phyloP scores from a whole-genome alignment of 2,888 invertebrate genomes.

The Cephus rjabovi region DNA sequence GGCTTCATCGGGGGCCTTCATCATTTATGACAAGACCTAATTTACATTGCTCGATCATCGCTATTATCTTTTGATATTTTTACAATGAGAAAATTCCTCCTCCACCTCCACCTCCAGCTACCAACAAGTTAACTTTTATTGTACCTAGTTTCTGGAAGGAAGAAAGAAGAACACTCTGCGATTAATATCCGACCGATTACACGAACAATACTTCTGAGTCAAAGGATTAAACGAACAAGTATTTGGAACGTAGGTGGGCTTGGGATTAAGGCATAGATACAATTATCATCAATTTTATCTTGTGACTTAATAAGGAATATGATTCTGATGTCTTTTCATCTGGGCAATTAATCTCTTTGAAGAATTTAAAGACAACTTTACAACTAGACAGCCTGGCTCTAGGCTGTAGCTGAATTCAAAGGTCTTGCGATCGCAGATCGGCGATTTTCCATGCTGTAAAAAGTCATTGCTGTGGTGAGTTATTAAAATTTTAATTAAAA shows the following conservation, averaged over 20 bases:
- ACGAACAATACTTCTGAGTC: not conserved
- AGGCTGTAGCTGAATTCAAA: not conserved
- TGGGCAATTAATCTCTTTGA: not conserved
- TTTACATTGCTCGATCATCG: not conserved
- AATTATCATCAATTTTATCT: not conserved
- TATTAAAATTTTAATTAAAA: not conserved
- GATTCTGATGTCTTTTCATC: not conserved
- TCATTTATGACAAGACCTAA: not conserved
- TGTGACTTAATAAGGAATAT: not conserved
- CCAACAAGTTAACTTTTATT: not conserved
- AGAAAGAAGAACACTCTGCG: not conserved
- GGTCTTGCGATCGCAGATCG: not conserved
- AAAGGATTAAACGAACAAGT: not conserved
- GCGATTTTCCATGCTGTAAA: not conserved
- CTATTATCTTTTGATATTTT: not conserved
- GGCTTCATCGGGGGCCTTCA: conserved; percentile 37
- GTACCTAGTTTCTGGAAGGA: not conserved
- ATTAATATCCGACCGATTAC: not conserved
- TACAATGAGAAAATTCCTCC: not conserved
- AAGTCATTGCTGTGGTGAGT: not conserved
- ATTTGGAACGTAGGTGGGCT: not conserved
- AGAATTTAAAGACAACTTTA: not conserved
- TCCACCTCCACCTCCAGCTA: no score
- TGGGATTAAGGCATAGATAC: not conserved
- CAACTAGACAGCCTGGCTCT: not conserved